phyloP scores from a whole-genome alignment of 2,888 invertebrate genomes.

The Tetranychus truncatus region DNA sequence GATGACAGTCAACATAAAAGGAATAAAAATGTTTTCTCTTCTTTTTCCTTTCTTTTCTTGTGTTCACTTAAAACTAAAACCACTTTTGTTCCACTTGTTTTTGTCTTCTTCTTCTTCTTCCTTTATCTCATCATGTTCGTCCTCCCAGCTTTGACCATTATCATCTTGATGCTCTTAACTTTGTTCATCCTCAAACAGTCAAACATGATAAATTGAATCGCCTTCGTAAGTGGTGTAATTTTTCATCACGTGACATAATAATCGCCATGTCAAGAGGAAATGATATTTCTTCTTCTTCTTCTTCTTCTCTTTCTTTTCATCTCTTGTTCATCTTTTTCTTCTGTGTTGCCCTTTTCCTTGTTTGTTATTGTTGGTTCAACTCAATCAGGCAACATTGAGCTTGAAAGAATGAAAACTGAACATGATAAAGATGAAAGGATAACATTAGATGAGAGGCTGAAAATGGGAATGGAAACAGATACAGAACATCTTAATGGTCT shows the following conservation, averaged over 20 bases:
- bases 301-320: too few species aligned
- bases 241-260: not conserved
- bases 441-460: not conserved
- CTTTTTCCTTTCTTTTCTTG: too few species aligned
- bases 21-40: too few species aligned
- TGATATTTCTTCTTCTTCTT: not conserved
- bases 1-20: too few species aligned
- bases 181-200: not conserved
- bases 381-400: too few species aligned
- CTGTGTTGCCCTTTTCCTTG: too few species aligned
- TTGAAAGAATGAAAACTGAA: not conserved
- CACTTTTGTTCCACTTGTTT: too few species aligned
- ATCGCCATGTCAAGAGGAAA: not conserved
- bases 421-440: not conserved
- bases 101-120: too few species aligned
- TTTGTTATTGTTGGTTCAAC: too few species aligned
- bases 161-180: not conserved
- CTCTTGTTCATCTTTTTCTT: too few species aligned
- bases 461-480: not conserved
- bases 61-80: too few species aligned
- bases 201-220: not conserved
- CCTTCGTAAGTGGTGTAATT: not conserved
- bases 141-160: not conserved
- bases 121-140: too few species aligned
- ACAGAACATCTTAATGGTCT: not conserved